Conservation (phyloP, 92 coral and sea anemone species). For the Epizoanthus scotinus region DNA sequence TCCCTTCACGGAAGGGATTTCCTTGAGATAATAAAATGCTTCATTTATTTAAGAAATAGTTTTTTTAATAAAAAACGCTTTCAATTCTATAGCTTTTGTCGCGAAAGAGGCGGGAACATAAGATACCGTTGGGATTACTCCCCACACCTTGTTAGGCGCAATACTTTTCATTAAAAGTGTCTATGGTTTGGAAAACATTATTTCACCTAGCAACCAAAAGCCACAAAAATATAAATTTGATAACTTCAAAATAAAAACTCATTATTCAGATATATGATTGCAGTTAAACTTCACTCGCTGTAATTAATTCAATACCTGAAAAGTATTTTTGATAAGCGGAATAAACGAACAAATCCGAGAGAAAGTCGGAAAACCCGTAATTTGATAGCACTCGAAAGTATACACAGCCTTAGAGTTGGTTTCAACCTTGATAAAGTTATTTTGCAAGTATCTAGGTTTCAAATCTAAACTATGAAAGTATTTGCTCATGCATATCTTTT, state of each 20-base stretch:
- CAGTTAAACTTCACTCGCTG: slow-evolving; percentile 15
- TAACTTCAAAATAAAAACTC: slow-evolving; percentile 19
- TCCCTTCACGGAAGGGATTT: slow-evolving; percentile 35
- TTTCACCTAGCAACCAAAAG: slow-evolving; percentile 32
- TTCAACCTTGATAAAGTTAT: slow-evolving; percentile 26
- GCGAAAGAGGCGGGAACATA: neutral
- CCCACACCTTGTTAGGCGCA: neutral
- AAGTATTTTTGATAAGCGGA: neutral
- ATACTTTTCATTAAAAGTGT: slow-evolving; percentile 17
- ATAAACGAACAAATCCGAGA: slow-evolving; percentile 6
- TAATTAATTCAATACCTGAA: neutral
- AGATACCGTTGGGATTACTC: neutral
- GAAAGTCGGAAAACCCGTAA: slow-evolving; percentile 2
- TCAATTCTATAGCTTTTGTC: neutral
- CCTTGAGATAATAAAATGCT: neutral
- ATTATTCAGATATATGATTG: slow-evolving; percentile 11
- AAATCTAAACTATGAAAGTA: slow-evolving; percentile 9
- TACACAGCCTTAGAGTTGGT: slow-evolving; percentile 8
- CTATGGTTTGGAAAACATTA: slow-evolving; percentile 37
- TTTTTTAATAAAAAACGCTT: neutral
- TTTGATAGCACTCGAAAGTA: neutral
- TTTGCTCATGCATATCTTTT: neutral
- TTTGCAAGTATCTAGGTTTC: slow-evolving; percentile 15
- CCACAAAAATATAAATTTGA: slow-evolving; percentile 6
- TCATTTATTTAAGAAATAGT: neutral